Evolutionary conservation across 2,888 invertebrate genomes (phyloP), one percentile per base, ranked within the genome.

Genomic region (Perizoma affinitatum): DNA sequence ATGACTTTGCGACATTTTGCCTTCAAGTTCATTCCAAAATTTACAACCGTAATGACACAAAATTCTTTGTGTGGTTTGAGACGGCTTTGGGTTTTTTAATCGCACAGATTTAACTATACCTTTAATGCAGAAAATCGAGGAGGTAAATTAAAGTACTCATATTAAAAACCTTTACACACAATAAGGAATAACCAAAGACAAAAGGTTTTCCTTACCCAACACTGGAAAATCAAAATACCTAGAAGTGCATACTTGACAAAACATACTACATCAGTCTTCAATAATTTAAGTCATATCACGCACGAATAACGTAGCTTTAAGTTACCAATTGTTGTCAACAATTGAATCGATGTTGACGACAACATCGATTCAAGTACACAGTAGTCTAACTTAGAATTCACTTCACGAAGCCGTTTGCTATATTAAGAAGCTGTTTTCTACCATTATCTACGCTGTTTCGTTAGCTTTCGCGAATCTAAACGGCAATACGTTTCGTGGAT

Each of bases 281-380:
- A 35, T n/a, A 41, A 35, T 47, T 47, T 54, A 46, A 48, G 7
- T 55, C 56, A 45, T 49, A 41, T 53, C 61, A 61, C 61, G 61
- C 48, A 38, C 44, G 33, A 49, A 59, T 59, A 62, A 62, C 47
- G 54, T 51, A 51, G 42, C 53, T 62, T 57, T 58, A 62, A 62
- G 50, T 58, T 62, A 54, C 50, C 58, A 40, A 58, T 62, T 46
- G 54, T 50, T 62, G 62, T 58, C 58, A 58, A 54, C 58, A 54
- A n/a, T n/a, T n/a, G n/a, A n/a, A n/a, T n/a, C n/a, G n/a, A n/a
- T n/a, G n/a, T n/a, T n/a, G n/a, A n/a, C 49, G 54, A 62, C 58
- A 58, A 62, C 54, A 51, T 62, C 54, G 50, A 57, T 57, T 47
- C 51, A 58, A 58, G 54, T 34, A 54, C 43, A 54, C 59, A 54